Base-by-base conservation (phyloP, 2,797 vertebrate species). In the Intellagama lesueurii region DNA sequence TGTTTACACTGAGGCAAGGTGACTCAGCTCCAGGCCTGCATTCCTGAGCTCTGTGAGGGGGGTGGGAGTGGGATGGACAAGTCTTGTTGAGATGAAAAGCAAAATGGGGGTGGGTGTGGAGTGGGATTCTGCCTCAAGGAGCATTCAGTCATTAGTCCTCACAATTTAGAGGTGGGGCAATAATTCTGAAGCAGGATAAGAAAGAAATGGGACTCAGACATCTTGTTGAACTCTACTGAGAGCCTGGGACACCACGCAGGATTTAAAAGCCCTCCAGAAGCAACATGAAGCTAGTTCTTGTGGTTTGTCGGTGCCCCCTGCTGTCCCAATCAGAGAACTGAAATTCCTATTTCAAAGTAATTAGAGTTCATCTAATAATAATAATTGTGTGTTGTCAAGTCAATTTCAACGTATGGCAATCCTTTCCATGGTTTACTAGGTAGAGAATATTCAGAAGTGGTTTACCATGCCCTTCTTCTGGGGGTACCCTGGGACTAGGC, bases 1-100 rank as follows among this genome's bases (percentile, higher is more conserved):
- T 90, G 89, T 90, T 90, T 90, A 90, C 85, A 83, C 79, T 90
- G 47, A 83, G 89, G 72, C 79, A 86, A 90, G 85, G 89, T 90
- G 89, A 90, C 89, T 90, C 89, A 90, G 85, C 89, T 83, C 89
- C 84, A 90, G 89, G 84, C 89, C 47, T 77, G 72, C 89, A 90
- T 90, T 90, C 89, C 85, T 77, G n/a, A 56, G 64, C 80, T 77
- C 79, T 52, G 28, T 60, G 83, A 56, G 68, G 69, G 87, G 80
- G 80, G 79, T 78, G 81, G 69, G 81, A 73, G 66, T 88, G 77
- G 78, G 64, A 85, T 68, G 56, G 72, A 72, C 44, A 76, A 44
- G 40, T 35, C 64, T 77, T 77, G 30, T 32, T 1, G 60, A 77
- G 44, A 86, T 86, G 79, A 86, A 86, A 19, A 81, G 32, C 40